phyloP scores from a whole-genome alignment of 2,113 vertebrate genomes.

The Naja naja region DNA sequence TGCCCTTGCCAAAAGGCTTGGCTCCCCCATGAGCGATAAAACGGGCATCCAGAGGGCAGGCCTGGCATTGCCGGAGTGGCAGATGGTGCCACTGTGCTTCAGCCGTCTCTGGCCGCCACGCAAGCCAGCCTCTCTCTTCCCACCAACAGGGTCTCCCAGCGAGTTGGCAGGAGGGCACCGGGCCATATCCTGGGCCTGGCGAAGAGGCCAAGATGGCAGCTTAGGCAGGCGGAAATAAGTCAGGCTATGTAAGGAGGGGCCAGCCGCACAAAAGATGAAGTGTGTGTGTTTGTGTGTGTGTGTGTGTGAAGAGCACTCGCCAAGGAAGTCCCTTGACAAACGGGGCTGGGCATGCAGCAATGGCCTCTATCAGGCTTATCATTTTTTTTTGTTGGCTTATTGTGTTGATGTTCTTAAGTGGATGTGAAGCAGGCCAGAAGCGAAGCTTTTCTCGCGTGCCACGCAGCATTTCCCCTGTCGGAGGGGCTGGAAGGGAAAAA shows the following conservation, averaged over 20 bases:
- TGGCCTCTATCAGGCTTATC: neutral
- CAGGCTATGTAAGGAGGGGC: too few species aligned
- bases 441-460: too few species aligned
- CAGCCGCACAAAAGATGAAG: neutral
- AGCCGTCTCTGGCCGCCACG: neutral
- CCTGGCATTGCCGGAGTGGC: neutral
- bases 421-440: neutral
- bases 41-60: neutral
- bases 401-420: neutral
- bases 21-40: neutral
- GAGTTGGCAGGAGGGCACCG: neutral
- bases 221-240: neutral
- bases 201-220: neutral
- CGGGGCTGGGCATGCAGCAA: neutral
- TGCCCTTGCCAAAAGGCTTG: neutral
- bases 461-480: neutral
- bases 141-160: neutral
- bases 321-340: neutral
- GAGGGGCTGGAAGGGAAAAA: neutral
- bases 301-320: neutral
- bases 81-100: neutral
- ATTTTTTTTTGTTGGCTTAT: neutral
- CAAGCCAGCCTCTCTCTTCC: neutral
- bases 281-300: too few species aligned
- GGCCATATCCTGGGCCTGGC: too few species aligned